Percentiles rank a stretch among this genome's conserved stretches.
phyloP scores from a whole-genome alignment of 2,888 invertebrate genomes.

The Adelphocoris suturalis region DNA sequence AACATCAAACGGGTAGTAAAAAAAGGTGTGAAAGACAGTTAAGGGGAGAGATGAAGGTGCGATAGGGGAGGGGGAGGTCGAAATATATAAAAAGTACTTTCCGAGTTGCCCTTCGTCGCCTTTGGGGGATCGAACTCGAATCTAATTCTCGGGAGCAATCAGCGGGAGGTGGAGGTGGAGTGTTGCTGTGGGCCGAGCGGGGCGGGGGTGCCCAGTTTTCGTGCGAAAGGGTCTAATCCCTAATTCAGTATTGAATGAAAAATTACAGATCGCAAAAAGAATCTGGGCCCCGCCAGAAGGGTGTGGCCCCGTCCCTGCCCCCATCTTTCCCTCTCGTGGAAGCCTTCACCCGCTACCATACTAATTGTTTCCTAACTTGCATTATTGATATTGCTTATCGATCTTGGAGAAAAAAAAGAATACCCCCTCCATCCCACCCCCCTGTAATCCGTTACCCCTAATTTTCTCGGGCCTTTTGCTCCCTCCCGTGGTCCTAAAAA shows the following conservation, averaged over 20 bases:
- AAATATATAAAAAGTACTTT: slow-evolving; percentile 53
- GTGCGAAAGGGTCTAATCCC: slow-evolving; percentile 65
- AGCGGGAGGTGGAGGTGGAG: slow-evolving; percentile 46
- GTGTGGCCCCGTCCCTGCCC: slow-evolving; percentile 49
- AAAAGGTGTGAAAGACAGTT: slow-evolving; percentile 3
- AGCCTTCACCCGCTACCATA: slow-evolving; percentile 9
- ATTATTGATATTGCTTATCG: slow-evolving; percentile 73
- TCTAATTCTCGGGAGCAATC: slow-evolving; percentile 69
- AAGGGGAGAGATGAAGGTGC: background rate
- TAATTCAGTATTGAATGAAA: slow-evolving; percentile 72
- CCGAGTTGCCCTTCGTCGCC: background rate
- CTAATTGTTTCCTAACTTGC: slow-evolving; percentile 72
- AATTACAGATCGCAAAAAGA: slow-evolving; percentile 71
- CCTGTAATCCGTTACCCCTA: background rate
- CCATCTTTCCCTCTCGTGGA: background rate
- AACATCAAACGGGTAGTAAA: slow-evolving; percentile 45
- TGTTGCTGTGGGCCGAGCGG: background rate
- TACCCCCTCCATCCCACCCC: slow-evolving; percentile 21
- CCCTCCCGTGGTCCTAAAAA: slow-evolving; percentile 8
- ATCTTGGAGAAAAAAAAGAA: slow-evolving; percentile 57
- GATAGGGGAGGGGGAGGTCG: slow-evolving; percentile 4
- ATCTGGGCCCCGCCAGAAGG: slow-evolving; percentile 52
- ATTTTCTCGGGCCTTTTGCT: slow-evolving; percentile 40
- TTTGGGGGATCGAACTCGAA: slow-evolving; percentile 59
- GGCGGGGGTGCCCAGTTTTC: background rate